These are phyloP conservation scores for Macrostomum lignano DNA, from an alignment of 1,140 invertebrate species.

Conservation along the genomic window DNA sequence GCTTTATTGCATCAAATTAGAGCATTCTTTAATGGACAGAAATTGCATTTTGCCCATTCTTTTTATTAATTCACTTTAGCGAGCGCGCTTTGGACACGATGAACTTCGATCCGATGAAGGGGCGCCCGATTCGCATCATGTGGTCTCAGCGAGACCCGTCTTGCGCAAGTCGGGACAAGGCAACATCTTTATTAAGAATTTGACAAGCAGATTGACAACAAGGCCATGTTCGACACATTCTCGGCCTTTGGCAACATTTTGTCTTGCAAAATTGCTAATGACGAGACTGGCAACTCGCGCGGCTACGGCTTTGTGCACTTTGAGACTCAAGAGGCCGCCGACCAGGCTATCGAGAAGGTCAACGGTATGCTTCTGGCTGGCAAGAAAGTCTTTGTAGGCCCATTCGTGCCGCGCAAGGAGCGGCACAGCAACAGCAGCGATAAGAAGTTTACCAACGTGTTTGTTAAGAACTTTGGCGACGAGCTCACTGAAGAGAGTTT, in stretches of 20 bases:
- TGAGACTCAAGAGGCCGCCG: conserved; percentile 93
- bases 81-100: conserved; percentile 95
- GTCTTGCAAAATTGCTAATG: conserved; percentile 91
- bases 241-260: conserved; percentile 96
- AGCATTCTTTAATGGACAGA: too few relatives aligned
- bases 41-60: too few relatives aligned
- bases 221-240: conserved; percentile 98
- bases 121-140: conserved; percentile 93
- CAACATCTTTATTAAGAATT: conserved; percentile 98
- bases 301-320: conserved; percentile 99
- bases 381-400: conserved; percentile 74
- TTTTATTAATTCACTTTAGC: too few relatives aligned
- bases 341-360: conserved; percentile 71
- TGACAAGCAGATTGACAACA: conserved; percentile 93
- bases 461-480: conserved; percentile 92
- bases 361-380: conserved; percentile 80
- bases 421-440: too few relatives aligned
- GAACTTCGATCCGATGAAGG: conserved; percentile 96
- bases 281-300: conserved; percentile 75
- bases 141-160: conserved; percentile 98
- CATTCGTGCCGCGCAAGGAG: conserved; percentile 83
- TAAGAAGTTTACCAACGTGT: conserved; percentile 96
- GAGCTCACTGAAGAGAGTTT: conserved; percentile 71
- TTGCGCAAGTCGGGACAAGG: conserved; percentile 85
- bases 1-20: too few relatives aligned